Percentiles rank a stretch among this genome's conserved stretches.
phyloP scores from a whole-genome alignment of 2,113 vertebrate genomes.

The Dolichallabes microphthalmus region DNA sequence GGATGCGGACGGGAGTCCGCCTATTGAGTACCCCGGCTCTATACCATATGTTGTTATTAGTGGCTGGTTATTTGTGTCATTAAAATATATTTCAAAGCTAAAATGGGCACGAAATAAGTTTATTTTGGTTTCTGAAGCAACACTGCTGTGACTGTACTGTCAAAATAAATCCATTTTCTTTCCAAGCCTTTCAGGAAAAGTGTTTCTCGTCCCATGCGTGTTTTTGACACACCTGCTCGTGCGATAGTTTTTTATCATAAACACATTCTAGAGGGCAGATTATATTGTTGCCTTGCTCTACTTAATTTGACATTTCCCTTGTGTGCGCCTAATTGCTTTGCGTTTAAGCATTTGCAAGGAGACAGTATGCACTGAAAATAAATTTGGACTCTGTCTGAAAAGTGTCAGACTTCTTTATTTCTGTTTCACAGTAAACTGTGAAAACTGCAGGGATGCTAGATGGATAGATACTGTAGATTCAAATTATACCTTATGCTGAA shows the following conservation, averaged over 20 bases:
- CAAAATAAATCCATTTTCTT: not conserved
- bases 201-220: not conserved
- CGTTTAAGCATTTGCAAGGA: not conserved
- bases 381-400: not conserved
- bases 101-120: not conserved
- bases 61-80: not conserved
- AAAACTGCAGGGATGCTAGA: not conserved
- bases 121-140: not conserved
- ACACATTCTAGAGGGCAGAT: slow-evolving; percentile 25
- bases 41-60: no score
- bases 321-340: slow-evolving; percentile 8
- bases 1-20: no score
- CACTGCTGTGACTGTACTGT: not conserved
- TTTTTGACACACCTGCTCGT: slow-evolving; percentile 10
- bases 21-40: no score
- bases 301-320: slow-evolving; percentile 12
- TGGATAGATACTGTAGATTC: not conserved
- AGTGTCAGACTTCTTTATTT: not conserved
- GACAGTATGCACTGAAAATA: not conserved
- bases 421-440: not conserved
- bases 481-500: not conserved
- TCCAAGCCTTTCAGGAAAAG: not conserved
- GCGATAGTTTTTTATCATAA: not conserved
- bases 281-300: slow-evolving; percentile 3
- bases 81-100: not conserved